A percentile compares a stretch with the other conserved stretches of the same genome.
Evolutionary conservation across 2,113 vertebrate genomes (phyloP).

Genomic region (Microtus richardsoni): DNA sequence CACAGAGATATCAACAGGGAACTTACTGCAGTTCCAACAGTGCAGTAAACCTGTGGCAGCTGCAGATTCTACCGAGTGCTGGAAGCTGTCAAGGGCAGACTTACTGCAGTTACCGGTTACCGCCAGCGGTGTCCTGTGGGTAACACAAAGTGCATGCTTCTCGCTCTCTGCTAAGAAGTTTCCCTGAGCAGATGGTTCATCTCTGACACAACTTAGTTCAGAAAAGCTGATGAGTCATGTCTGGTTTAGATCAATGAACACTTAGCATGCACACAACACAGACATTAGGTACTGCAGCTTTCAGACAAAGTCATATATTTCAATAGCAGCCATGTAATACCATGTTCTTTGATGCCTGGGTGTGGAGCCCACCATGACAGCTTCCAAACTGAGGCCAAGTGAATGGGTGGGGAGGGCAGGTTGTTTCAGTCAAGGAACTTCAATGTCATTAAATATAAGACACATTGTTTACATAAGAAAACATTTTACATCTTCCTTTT

Average conservation of each 20-base stretch:
- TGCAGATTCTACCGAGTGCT: conserved; percentile 47
- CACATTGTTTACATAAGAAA: conserved; percentile 37
- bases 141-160: conserved; percentile 13
- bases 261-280: neutral
- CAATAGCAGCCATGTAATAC: neutral
- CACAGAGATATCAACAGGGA: conserved; percentile 57
- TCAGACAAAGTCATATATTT: neutral
- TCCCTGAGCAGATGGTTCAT: conserved; percentile 67
- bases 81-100: conserved; percentile 52
- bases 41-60: neutral
- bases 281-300: conserved; percentile 22
- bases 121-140: neutral
- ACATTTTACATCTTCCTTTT: conserved; percentile 14
- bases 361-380: neutral
- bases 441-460: conserved; percentile 45
- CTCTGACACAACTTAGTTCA: conserved; percentile 65
- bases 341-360: neutral
- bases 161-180: conserved; percentile 15
- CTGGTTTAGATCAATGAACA: conserved; percentile 61
- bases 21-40: conserved; percentile 38
- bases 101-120: conserved; percentile 9
- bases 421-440: neutral
- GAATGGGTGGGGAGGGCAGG: neutral
- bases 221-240: conserved; percentile 52
- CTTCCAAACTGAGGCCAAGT: conserved; percentile 17